Evolutionary conservation across 92 coral and sea anemone species (phyloP).

Genomic region (Epizoanthus scotinus): DNA sequence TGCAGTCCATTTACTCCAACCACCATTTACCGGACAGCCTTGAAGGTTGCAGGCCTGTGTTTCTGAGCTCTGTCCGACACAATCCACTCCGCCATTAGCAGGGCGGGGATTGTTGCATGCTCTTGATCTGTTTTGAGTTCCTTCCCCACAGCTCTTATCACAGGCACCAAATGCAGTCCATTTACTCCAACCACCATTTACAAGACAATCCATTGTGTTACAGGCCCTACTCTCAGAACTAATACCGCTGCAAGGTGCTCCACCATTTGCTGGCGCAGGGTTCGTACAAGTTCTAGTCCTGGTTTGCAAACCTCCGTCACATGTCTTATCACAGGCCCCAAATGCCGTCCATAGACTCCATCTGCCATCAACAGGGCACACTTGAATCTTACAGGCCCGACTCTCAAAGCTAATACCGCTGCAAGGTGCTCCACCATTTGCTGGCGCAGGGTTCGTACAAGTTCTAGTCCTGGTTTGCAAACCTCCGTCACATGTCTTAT

Average conservation of each 20-base stretch:
- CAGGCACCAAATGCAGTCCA: too few species aligned
- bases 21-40: too few species aligned
- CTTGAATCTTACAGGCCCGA: not conserved
- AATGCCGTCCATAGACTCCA: not conserved
- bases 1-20: too few species aligned
- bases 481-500: slow-evolving; percentile 44
- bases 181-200: too few species aligned
- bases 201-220: too few species aligned
- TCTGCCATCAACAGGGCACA: not conserved
- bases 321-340: not conserved
- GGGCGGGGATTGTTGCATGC: too few species aligned
- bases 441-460: slow-evolving; percentile 18
- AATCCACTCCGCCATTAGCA: too few species aligned
- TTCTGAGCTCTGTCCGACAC: too few species aligned
- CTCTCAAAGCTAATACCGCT: not conserved
- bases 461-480: not conserved
- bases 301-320: slow-evolving; percentile 28
- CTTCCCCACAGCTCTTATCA: too few species aligned
- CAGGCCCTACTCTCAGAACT: too few species aligned
- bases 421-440: not conserved
- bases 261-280: not conserved
- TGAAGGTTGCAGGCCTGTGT: too few species aligned
- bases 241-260: not conserved
- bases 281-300: slow-evolving; percentile 29
- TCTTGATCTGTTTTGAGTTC: too few species aligned